Conservation (phyloP, 2,888 invertebrate species). For the Spialia ferax region DNA sequence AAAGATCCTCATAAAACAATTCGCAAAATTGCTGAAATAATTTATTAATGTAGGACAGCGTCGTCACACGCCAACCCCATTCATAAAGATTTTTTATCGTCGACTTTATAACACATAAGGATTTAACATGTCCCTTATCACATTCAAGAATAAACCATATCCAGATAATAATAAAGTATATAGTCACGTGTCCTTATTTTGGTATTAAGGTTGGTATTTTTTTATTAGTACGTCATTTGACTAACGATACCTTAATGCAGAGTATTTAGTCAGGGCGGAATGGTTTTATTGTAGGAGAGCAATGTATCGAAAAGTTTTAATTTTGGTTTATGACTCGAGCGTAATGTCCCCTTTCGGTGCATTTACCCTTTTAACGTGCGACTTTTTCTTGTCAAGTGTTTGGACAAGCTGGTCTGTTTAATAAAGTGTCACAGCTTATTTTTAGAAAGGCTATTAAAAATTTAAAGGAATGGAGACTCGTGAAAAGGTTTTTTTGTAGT, state of each 20-base stretch:
- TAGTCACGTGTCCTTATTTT: conserved; percentile 30
- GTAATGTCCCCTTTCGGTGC: conserved; percentile 61
- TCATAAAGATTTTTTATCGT: conserved; percentile 73
- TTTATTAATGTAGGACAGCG: conserved; percentile 72
- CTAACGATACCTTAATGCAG: conserved; percentile 83
- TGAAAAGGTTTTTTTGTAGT: too few relatives aligned
- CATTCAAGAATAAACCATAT: conserved; percentile 46
- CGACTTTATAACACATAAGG: conserved; percentile 42
- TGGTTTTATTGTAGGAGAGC: conserved; percentile 77
- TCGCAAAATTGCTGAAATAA: conserved; percentile 69
- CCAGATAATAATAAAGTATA: neutral
- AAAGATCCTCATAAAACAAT: conserved; percentile 70
- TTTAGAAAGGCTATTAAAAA: too few relatives aligned
- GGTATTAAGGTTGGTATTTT: conserved; percentile 44
- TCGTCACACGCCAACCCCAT: conserved; percentile 75
- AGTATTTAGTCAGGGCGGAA: conserved; percentile 81
- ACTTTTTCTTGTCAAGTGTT: conserved; percentile 38
- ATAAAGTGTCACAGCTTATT: neutral
- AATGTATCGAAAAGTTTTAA: conserved; percentile 86
- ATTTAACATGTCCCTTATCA: conserved; percentile 35
- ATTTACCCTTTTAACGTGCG: conserved; percentile 45
- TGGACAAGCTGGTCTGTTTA: conserved; percentile 1
- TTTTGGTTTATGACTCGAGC: conserved; percentile 81
- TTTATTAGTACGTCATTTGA: conserved; percentile 66
- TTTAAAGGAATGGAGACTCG: too few relatives aligned